Percentiles rank a stretch among this genome's conserved stretches.
These are phyloP conservation scores for Euspilapteryx auroguttella DNA, from an alignment of 2,888 invertebrate genomes.

Conservation along the genomic window DNA sequence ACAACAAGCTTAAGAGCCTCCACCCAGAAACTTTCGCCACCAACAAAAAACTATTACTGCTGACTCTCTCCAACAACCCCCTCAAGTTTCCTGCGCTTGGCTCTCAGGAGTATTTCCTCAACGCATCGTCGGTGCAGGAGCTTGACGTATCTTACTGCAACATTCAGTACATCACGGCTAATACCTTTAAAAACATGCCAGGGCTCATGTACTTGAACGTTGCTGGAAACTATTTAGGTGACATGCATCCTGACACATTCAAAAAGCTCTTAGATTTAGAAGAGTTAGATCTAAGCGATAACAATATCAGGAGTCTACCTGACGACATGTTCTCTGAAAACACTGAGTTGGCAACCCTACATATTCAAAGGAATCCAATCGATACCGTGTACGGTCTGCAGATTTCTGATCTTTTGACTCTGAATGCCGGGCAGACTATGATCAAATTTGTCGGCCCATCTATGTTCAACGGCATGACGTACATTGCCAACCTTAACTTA, in stretches of 20 bases:
- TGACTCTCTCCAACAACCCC: conserved; percentile 70
- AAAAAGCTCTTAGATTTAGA: conserved; percentile 65
- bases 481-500: conserved; percentile 67
- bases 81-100: conserved; percentile 46
- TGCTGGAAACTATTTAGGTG: conserved; percentile 66
- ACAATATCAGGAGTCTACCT: conserved; percentile 66
- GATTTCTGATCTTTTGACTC: conserved; percentile 63
- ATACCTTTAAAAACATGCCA: conserved; percentile 65
- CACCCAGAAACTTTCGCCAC: conserved; percentile 71
- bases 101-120: conserved; percentile 52
- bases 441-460: conserved; percentile 66
- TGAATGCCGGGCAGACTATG: conserved; percentile 71
- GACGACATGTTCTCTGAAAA: conserved; percentile 68
- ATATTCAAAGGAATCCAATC: conserved; percentile 71
- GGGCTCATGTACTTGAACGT: conserved; percentile 70
- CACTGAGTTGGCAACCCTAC: conserved; percentile 66
- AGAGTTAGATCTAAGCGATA: conserved; percentile 73
- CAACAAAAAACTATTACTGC: conserved; percentile 65
- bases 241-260: conserved; percentile 64
- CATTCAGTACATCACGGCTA: conserved; percentile 64
- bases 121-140: conserved; percentile 68
- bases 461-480: conserved; percentile 66
- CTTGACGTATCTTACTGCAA: conserved; percentile 72
- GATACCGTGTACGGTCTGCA: conserved; percentile 63
- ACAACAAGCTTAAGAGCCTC: conserved; percentile 66